Base-by-base conservation (phyloP, 1,140 invertebrate genomes). In the Atta colombica region DNA sequence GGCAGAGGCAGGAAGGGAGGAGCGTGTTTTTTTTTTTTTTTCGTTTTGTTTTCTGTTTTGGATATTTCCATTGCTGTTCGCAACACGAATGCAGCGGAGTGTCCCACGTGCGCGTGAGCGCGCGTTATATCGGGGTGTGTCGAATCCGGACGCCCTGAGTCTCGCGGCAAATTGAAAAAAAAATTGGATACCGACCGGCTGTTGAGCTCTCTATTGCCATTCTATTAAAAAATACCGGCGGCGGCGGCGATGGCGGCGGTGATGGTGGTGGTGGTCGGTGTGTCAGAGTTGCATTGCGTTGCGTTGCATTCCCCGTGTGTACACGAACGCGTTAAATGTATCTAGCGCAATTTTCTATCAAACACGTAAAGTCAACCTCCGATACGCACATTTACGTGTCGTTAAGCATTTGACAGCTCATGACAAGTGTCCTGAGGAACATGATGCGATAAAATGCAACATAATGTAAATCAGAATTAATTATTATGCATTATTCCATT, bases 211-310 rank as follows among this genome's bases (percentile, higher is more conserved):
- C 90, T 90, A 89, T 86, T 89, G 86, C 61, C 84, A 89, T 90
- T 91, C 90, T 91, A 90, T 92, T 91, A 87, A 87, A 91, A 92
- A 91, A 92, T 89, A 89, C 89, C 88, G 87, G 91, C 91, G 87
- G 89, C 90, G 86, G 66, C 87, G 86, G 45, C 49, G 45, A 16
- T 8, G 45, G 28, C 31, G 18, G 18, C 12, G 61, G 28, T 28
- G 61, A 7, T 4, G 49, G 28, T 1, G 87, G 89, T 89, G 68
- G 86, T 8, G 61, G 53, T 35, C 28, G 53, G 35, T 77, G 35
- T 35, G 14, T 68, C 63, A 49, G n/a, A 39, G 69, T 75, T 68
- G 35, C 66, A 49, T 60, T 58, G 21, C 39, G 35, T 78, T 66
- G 60, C 58, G 14, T 39, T 45, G 25, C 80, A 61, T 82, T 74